Conservation (phyloP, 2,797 vertebrate genomes). For the Echiichthys vipera region DNA sequence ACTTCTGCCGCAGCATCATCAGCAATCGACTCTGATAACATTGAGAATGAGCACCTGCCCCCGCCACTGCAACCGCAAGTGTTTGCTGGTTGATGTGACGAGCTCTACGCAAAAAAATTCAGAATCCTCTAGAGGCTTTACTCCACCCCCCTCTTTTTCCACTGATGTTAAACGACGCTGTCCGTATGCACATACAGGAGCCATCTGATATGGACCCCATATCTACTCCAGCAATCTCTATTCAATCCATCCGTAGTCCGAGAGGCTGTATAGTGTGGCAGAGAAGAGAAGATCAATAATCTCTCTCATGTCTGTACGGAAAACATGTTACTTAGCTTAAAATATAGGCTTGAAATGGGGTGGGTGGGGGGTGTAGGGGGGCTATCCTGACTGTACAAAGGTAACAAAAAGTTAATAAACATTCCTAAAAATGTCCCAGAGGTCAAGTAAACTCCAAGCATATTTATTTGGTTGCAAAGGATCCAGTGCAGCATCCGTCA, state of each 20-base stretch:
- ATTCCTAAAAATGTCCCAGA: slow-evolving; percentile 1
- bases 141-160: slow-evolving; percentile 12
- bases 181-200: slow-evolving; percentile 42
- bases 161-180: slow-evolving; percentile 18
- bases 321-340: not conserved
- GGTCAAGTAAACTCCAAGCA: not conserved
- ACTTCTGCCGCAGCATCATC: slow-evolving; percentile 53
- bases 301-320: not conserved
- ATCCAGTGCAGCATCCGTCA: not conserved
- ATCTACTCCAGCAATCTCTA: slow-evolving; percentile 10
- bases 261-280: slow-evolving; percentile 1
- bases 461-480: not conserved
- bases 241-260: slow-evolving; percentile 21
- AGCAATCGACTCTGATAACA: slow-evolving; percentile 82
- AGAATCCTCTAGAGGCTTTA: slow-evolving; percentile 29
- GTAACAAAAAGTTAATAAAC: not conserved
- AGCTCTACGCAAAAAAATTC: not conserved
- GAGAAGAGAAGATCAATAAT: not conserved
- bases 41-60: slow-evolving; percentile 94
- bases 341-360: not conserved
- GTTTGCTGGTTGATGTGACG: slow-evolving; percentile 87
- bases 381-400: not conserved
- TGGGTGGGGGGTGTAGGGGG: no score
- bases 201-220: slow-evolving; percentile 9
- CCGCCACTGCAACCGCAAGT: slow-evolving; percentile 95